Base-by-base conservation (phyloP, 1,140 invertebrate genomes). In the Chironomus tepperi region DNA sequence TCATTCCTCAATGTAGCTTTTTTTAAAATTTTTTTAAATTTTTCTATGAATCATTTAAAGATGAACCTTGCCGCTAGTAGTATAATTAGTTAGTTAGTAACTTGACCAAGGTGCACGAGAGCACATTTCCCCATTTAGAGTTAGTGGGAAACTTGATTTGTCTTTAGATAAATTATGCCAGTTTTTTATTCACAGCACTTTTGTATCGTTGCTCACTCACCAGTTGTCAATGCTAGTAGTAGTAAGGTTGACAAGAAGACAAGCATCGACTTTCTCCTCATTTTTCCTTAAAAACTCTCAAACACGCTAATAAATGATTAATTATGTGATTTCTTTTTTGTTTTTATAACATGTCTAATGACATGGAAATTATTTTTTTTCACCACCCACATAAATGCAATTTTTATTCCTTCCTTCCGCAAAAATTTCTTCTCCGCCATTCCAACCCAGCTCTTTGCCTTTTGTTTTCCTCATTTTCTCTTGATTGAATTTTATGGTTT, bases 401-500 rank as follows among this genome's bases (percentile, higher is more conserved):
- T 57, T 57, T 57, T 57, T 15, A 15, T 34, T 34, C 24, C 24
- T 34, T 34, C 24, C 47, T 57, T 57, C 47, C 47, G 12, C 10
- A 12, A 57, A 57, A 57, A 57, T 12, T 12, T 15, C 15, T 8
- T 10, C 43, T 7, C 43, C 8, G 2, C 8, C 43, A 7, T 10
- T 47, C 43, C 24, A n/a, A n/a, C n/a, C 5, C 24, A 34, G 1
- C 5, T 34, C 5, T 34, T 34, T 34, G 24, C 24, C 24, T 34
- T 34, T 34, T 34, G 24, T 47, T 47, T 47, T 15, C 8, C 43
- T 47, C 43, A 1, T 57, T 15, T n/a, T 12, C 47, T 57, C 12
- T 15, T 57, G 47, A 57, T 57, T 57, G 47, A 57, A 57, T 57
- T 57, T 57, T 57, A 57, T 57, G 47, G 47, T 57, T 57, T 57